These are phyloP conservation scores for Drosophila mimetica DNA, from an alignment of 2,888 invertebrate species.

Conservation along the genomic window DNA sequence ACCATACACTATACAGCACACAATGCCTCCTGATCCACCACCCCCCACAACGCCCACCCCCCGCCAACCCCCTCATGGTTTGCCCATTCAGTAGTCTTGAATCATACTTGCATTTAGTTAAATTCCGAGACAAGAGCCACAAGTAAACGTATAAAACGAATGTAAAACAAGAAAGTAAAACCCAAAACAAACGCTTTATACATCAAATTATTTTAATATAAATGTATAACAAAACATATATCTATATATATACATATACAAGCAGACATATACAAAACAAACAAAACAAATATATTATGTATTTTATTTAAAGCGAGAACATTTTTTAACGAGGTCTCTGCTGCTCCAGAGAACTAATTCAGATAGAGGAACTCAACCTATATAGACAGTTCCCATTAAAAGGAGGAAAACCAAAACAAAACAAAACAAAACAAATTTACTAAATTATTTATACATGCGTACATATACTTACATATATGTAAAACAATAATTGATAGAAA, in stretches of 20 bases:
- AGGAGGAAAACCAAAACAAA: conserved; percentile 19
- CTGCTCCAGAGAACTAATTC: conserved; percentile 43
- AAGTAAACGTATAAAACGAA: conserved; percentile 25
- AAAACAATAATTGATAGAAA: conserved; percentile 65
- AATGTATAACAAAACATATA: conserved; percentile 59
- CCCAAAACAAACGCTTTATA: conserved; percentile 71
- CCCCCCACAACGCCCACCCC: conserved; percentile 25
- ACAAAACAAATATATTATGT: conserved; percentile 66
- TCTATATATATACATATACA: conserved; percentile 57
- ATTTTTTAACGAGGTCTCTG: conserved; percentile 56
- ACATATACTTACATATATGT: conserved; percentile 53
- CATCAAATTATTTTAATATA: conserved; percentile 77
- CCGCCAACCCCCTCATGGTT: conserved; percentile 46
- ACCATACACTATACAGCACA: conserved; percentile 3
- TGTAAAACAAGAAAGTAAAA: conserved; percentile 36
- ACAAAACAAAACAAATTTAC: conserved; percentile 65
- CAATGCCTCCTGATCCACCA: conserved; percentile 53
- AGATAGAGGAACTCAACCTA: conserved; percentile 27
- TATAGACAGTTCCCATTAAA: conserved; percentile 28
- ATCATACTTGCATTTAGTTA: conserved; percentile 72
- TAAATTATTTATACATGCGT: conserved; percentile 54
- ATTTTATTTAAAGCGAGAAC: conserved; percentile 63
- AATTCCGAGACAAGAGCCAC: conserved; percentile 50
- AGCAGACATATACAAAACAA: conserved; percentile 74
- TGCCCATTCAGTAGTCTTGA: conserved; percentile 38